Percentiles rank a stretch among this genome's conserved stretches.
These are phyloP conservation scores for Tridacna gigas DNA, from an alignment of 2,888 invertebrate genomes.

Conservation along the genomic window DNA sequence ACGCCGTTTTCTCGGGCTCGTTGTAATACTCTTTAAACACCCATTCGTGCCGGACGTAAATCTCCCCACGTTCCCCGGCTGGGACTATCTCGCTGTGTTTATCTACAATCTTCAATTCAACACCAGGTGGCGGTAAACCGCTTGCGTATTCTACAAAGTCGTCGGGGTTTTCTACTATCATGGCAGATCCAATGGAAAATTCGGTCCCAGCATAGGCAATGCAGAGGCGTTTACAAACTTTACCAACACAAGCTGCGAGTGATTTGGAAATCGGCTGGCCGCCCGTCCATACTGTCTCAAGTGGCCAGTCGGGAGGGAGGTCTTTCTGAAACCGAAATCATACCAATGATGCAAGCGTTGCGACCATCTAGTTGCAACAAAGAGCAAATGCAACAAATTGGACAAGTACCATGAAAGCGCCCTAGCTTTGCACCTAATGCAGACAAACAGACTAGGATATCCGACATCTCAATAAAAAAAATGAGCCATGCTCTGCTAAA, in stretches of 20 bases:
- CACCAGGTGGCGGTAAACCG: background rate
- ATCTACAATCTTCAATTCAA: background rate
- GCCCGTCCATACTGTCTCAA: background rate
- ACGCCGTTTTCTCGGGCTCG: conserved; percentile 36
- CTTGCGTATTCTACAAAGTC: background rate
- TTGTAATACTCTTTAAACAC: conserved; percentile 41
- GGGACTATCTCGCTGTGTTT: background rate
- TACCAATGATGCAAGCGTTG: too few species aligned
- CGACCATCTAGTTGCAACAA: too few species aligned
- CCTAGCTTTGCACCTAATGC: too few species aligned
- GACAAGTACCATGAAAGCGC: too few species aligned
- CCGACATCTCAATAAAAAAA: too few species aligned
- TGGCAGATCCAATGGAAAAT: background rate
- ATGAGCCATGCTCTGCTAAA: too few species aligned
- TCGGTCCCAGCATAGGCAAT: background rate
- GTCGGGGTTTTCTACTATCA: background rate
- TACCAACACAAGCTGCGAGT: background rate
- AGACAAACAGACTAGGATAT: too few species aligned
- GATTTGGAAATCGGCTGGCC: background rate
- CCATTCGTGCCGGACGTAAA: conserved; percentile 26
- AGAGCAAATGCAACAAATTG: too few species aligned
- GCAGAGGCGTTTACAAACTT: background rate
- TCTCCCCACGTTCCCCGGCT: conserved; percentile 36
- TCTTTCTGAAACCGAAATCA: background rate
- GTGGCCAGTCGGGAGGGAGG: background rate